These are phyloP conservation scores for Crematogaster levior DNA, from an alignment of 2,888 invertebrate genomes.

Conservation along the genomic window DNA sequence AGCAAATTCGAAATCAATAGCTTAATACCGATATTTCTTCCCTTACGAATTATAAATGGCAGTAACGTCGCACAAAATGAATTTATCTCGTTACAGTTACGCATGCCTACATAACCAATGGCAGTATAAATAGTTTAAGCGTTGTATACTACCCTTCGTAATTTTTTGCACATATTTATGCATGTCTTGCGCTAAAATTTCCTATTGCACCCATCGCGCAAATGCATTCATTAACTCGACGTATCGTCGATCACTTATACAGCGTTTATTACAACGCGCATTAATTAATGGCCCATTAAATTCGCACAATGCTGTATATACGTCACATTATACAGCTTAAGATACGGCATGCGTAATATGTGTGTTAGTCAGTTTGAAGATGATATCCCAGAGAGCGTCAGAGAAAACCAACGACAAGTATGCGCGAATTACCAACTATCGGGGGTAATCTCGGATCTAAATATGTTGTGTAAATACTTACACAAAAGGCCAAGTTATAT, in stretches of 20 bases:
- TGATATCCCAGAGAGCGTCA: not conserved
- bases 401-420: conserved; percentile 13
- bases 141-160: conserved; percentile 9
- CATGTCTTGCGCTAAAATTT: conserved; percentile 21
- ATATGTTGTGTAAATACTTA: conserved; percentile 24
- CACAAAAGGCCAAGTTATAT: conserved; percentile 77
- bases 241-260: not conserved
- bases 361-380: not conserved
- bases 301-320: not conserved
- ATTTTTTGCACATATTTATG: conserved; percentile 12
- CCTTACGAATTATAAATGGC: conserved; percentile 65
- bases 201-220: not conserved
- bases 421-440: not conserved
- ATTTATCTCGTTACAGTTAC: conserved; percentile 39
- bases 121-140: conserved; percentile 72
- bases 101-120: conserved; percentile 64
- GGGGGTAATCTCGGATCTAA: not conserved
- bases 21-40: conserved; percentile 37
- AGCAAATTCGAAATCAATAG: conserved; percentile 12
- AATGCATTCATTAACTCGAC: conserved; percentile 17
- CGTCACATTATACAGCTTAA: conserved; percentile 9
- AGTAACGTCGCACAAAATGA: conserved; percentile 72
- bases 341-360: not conserved
- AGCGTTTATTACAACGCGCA: not conserved
- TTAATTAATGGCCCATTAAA: conserved; percentile 20